These are phyloP conservation scores for Coturnix japonica DNA, from an alignment of 2,113 vertebrate species.

Conservation along the genomic window DNA sequence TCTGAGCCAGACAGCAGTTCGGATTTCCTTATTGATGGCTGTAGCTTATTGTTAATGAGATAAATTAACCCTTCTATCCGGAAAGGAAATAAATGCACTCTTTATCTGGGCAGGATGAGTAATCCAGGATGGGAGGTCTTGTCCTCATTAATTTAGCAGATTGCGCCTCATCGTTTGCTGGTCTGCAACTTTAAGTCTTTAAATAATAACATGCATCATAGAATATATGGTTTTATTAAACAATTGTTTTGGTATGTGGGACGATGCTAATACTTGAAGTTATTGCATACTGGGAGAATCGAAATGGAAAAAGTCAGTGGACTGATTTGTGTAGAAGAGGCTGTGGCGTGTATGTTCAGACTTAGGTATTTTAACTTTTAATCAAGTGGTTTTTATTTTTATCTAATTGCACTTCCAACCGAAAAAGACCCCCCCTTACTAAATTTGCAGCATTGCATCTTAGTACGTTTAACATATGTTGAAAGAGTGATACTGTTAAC, in stretches of 20 bases:
- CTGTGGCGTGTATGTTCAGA: not conserved
- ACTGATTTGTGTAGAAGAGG: not conserved
- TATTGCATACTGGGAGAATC: not conserved
- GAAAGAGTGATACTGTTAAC: rapidly evolving
- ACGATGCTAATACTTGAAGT: not conserved
- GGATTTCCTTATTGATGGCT: not conserved
- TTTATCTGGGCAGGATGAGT: not conserved
- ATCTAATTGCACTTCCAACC: not conserved
- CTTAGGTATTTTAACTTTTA: not conserved
- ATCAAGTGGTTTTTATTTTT: not conserved
- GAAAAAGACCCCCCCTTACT: not conserved
- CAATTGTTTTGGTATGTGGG: not conserved
- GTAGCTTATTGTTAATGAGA: not conserved
- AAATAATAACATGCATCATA: not conserved
- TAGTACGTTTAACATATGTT: rapidly evolving
- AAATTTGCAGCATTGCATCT: not conserved
- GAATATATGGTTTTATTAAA: not conserved
- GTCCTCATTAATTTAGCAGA: not conserved
- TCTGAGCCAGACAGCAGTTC: not conserved
- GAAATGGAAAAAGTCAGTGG: not conserved
- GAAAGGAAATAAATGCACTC: not conserved
- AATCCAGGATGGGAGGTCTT: not conserved
- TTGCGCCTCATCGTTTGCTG: not conserved
- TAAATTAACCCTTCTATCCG: not conserved
- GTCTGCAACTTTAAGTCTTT: not conserved